phyloP scores from a whole-genome alignment of 35 echinoderm and acorn worm species.

The Apostichopus japonicus region DNA sequence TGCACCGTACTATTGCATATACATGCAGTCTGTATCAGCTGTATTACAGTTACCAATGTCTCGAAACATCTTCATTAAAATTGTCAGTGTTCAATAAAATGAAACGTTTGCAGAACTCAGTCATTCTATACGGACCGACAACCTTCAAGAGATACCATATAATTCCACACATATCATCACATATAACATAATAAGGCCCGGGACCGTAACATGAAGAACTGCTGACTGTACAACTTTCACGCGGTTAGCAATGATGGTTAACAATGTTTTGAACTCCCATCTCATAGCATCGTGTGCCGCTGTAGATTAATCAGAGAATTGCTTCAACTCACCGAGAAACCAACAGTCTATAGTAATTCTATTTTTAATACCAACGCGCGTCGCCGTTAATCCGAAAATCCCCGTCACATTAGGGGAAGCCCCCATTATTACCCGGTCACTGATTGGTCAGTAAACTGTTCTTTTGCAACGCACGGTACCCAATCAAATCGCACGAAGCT shows the following conservation, averaged over 20 bases:
- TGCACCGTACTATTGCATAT: too few species aligned
- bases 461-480: conserved; percentile 33
- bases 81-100: too few species aligned
- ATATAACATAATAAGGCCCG: background rate
- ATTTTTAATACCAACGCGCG: conserved; percentile 37
- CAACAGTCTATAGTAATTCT: background rate
- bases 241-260: background rate
- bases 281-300: background rate
- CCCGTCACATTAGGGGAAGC: conserved; percentile 28
- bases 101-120: too few species aligned
- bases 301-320: background rate
- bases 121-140: too few species aligned
- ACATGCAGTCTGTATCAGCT: too few species aligned
- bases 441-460: conserved; percentile 52
- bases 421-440: conserved; percentile 28
- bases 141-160: too few species aligned
- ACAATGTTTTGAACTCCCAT: background rate
- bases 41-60: too few species aligned
- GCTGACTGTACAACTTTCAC: background rate
- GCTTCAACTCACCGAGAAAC: background rate
- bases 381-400: conserved; percentile 47
- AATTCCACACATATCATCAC: too few species aligned
- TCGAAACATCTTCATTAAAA: too few species aligned
- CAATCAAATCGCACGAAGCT: conserved; percentile 28
- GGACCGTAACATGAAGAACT: background rate